Conservation (phyloP, 2,113 vertebrate genomes). For the Leiothrix lutea region DNA sequence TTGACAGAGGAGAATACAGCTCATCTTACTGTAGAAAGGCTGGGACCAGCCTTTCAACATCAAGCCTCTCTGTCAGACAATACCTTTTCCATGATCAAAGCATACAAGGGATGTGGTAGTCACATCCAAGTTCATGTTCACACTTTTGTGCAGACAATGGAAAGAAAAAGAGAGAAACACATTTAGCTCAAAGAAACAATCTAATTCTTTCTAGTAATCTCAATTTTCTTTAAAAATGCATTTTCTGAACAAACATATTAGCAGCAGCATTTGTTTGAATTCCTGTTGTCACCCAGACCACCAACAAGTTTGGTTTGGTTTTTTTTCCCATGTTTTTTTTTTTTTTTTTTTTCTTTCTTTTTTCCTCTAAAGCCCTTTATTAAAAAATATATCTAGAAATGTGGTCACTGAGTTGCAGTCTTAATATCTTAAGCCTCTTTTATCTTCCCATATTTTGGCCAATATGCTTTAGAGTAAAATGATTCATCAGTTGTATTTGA, state of each 20-base stretch:
- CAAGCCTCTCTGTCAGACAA: slow-evolving; percentile 73
- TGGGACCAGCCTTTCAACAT: slow-evolving; percentile 71
- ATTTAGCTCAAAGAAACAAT: background rate
- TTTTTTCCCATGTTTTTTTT: background rate
- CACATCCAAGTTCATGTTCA: slow-evolving; percentile 70
- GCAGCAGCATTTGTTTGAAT: background rate
- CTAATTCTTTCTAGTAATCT: background rate
- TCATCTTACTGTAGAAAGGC: slow-evolving; percentile 72
- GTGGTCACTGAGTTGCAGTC: background rate
- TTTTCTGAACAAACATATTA: background rate
- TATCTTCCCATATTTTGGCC: background rate
- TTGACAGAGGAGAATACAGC: slow-evolving; percentile 79
- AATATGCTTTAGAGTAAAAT: background rate
- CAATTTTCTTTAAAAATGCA: background rate
- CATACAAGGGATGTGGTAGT: slow-evolving; percentile 70
- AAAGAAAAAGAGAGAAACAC: background rate
- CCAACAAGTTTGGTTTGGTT: background rate
- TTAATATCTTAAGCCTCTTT: background rate
- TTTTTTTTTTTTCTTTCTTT: background rate
- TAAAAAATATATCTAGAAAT: background rate
- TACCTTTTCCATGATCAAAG: slow-evolving; percentile 83
- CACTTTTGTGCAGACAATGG: background rate
- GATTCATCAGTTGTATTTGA: background rate
- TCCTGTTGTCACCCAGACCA: background rate
- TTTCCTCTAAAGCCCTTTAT: background rate